Percentiles rank a stretch among this genome's conserved stretches.
Conservation (phyloP, 2,888 invertebrate species). For the Spodoptera littoralis region DNA sequence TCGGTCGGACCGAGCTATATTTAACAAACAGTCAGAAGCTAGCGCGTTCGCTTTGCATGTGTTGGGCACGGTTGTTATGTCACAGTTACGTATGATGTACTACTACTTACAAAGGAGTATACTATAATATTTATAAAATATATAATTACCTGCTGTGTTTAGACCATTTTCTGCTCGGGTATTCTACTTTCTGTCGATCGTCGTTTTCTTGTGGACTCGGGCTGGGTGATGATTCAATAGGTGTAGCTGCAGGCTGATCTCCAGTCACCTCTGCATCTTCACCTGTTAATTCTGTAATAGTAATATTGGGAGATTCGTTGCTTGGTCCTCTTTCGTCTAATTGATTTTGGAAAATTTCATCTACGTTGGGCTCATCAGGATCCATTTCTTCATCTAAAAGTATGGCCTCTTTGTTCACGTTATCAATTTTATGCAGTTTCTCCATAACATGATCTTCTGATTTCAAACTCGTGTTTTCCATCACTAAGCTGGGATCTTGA, state of each 20-base stretch:
- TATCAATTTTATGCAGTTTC: conserved; percentile 77
- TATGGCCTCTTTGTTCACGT: conserved; percentile 76
- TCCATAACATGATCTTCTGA: conserved; percentile 83
- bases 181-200: conserved; percentile 70
- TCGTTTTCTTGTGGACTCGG: conserved; percentile 76
- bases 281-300: conserved; percentile 85
- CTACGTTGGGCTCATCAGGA: conserved; percentile 80
- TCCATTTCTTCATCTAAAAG: conserved; percentile 81
- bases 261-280: conserved; percentile 72
- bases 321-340: conserved; percentile 74
- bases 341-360: conserved; percentile 83
- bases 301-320: conserved; percentile 83
- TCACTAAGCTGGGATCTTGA: conserved; percentile 83
- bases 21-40: conserved; percentile 84
- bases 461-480: conserved; percentile 77
- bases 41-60: conserved; percentile 85
- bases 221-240: conserved; percentile 82
- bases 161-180: conserved; percentile 80
- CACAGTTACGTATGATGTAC: conserved; percentile 71
- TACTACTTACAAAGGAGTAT: conserved; percentile 49
- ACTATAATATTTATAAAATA: conserved; percentile 44
- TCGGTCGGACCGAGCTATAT: conserved; percentile 82
- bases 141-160: conserved; percentile 84
- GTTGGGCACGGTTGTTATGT: conserved; percentile 80
- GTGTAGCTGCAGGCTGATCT: conserved; percentile 72